Conservation (phyloP, 2,888 invertebrate species). For the Conops quadrifasciatus region DNA sequence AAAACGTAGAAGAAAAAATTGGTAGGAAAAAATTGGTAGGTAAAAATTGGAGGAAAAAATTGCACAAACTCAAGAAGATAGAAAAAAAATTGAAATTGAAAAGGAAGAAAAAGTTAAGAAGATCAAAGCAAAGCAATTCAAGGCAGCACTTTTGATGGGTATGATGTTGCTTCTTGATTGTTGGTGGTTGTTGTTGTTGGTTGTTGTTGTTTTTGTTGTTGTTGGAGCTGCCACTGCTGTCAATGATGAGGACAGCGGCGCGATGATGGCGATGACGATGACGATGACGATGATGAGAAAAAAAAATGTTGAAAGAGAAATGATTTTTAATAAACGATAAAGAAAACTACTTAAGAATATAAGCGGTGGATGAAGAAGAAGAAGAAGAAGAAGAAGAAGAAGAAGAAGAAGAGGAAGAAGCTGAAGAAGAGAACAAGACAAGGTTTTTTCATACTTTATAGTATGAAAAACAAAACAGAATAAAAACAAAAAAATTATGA, state of each 20-base stretch:
- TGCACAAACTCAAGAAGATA: too few relatives aligned
- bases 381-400: background rate
- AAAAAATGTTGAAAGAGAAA: slow-evolving; percentile 59
- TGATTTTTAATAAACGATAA: slow-evolving; percentile 64
- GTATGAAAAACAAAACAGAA: too few relatives aligned
- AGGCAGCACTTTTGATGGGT: too few relatives aligned
- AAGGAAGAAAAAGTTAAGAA: slow-evolving; percentile 13
- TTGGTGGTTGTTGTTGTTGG: slow-evolving; percentile 30
- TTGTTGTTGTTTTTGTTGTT: slow-evolving; percentile 32
- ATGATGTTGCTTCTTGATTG: too few relatives aligned
- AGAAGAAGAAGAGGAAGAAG: slow-evolving; percentile 21
- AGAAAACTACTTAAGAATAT: slow-evolving; percentile 57
- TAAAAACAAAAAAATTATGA: too few relatives aligned
- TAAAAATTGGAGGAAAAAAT: background rate
- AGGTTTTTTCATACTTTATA: too few relatives aligned
- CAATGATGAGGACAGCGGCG: slow-evolving; percentile 6
- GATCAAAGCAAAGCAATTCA: slow-evolving; percentile 24
- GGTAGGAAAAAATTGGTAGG: background rate
- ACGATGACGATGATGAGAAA: slow-evolving; percentile 26
- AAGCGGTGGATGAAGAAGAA: slow-evolving; percentile 38
- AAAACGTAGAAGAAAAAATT: background rate
- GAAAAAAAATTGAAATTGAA: background rate
- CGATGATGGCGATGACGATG: slow-evolving; percentile 13
- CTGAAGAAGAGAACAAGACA: too few relatives aligned
- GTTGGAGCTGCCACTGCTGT: slow-evolving; percentile 26